Evolutionary conservation across 2,888 invertebrate genomes (phyloP), one percentile per base, ranked within the genome.

Genomic region (Tipula vernalis): DNA sequence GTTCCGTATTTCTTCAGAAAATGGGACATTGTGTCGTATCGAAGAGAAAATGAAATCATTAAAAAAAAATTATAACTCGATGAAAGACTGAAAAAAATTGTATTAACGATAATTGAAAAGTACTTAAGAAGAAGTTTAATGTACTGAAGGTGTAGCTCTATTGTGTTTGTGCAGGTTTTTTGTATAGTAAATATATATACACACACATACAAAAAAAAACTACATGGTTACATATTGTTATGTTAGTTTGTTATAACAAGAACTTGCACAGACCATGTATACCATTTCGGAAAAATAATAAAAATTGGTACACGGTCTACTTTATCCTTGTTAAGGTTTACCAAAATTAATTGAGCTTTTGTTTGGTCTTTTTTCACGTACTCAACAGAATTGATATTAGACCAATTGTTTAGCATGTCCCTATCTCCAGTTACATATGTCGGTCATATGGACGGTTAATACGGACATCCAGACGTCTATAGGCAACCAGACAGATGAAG

Each of bases 21-120:
- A 18, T 71, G 71, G 15, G 15, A 15, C 51, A 28, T 28, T 57
- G 15, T 57, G 5, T 57, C 6, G 39, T 39, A 28, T n/a, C 12
- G 51, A 57, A n/a, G 51, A 15, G 28, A 28, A 71, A 28, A 28
- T 71, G 71, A 28, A 71, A 71, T 71, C 71, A 71, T 71, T 28
- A 71, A 51, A 51, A 51, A 57, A 71, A 71, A 28, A 71, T 71
- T 71, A 28, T 71, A 71, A 71, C 28, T 71, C 71, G 71, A 71
- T 71, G 71, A 71, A 71, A 71, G 28, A 71, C 71, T 71, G 71
- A 28, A 71, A 28, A 28, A 71, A 71, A 71, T 71, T 71, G 71
- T 71, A 71, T 71, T 71, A 71, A 71, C 71, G 71, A 71, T 71
- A 71, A 71, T 71, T 71, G 71, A 71, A 71, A 71, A 71, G 71